phyloP scores from a whole-genome alignment of 2,888 invertebrate species.

The Acanthosepion lycidas region DNA sequence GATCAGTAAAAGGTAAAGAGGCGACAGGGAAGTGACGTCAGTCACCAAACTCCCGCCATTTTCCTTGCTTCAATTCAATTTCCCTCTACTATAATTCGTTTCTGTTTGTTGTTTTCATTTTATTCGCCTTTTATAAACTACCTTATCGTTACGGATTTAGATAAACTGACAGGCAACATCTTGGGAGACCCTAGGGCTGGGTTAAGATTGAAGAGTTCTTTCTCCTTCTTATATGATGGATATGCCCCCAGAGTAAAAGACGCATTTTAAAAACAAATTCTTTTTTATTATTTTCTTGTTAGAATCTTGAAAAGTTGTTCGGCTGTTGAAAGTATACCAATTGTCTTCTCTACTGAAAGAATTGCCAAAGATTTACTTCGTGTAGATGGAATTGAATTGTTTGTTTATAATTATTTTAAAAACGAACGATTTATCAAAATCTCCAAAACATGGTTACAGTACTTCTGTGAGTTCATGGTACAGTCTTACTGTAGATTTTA shows the following conservation, averaged over 20 bases:
- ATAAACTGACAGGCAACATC: conserved; percentile 4
- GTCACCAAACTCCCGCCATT: background rate
- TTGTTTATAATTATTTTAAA: too few species aligned
- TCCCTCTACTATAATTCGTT: background rate
- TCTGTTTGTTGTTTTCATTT: background rate
- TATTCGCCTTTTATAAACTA: background rate
- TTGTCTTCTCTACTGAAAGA: background rate
- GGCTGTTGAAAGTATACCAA: background rate
- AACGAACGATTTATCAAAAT: too few species aligned
- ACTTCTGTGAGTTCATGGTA: too few species aligned
- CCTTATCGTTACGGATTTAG: background rate
- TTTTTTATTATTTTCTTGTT: background rate
- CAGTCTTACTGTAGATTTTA: too few species aligned
- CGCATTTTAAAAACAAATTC: background rate
- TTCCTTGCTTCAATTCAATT: background rate
- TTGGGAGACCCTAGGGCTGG: background rate
- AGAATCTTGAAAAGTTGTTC: background rate
- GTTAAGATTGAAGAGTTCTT: background rate
- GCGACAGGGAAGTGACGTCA: conserved; percentile 7
- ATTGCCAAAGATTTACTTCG: background rate
- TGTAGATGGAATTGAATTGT: too few species aligned
- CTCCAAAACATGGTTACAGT: too few species aligned
- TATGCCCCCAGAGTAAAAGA: background rate
- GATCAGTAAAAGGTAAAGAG: background rate
- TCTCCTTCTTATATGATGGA: background rate